Evolutionary conservation across 2,888 invertebrate genomes (phyloP).

Genomic region (Pherbina coryleti): DNA sequence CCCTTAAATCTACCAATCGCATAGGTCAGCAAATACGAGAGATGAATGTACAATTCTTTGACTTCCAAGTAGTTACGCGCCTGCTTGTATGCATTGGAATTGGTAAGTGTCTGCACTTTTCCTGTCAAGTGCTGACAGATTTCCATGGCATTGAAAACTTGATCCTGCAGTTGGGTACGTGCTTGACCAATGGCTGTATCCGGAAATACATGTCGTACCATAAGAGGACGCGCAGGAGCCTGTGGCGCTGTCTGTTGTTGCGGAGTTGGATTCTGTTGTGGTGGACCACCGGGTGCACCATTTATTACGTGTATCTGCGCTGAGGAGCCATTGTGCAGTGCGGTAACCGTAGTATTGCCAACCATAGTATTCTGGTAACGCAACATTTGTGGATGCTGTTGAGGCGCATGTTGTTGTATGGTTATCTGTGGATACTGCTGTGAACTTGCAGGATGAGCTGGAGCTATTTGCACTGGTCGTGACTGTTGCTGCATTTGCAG

Average conservation of each 20-base stretch:
- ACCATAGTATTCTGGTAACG: conserved; percentile 34
- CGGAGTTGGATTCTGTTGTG: conserved; percentile 37
- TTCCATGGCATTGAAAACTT: conserved; percentile 67
- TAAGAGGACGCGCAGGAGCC: conserved; percentile 47
- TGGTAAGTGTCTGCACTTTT: conserved; percentile 67
- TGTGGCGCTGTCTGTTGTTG: conserved; percentile 17
- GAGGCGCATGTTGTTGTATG: conserved; percentile 50
- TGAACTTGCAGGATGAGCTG: conserved; percentile 20
- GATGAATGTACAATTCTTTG: conserved; percentile 68
- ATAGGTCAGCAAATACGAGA: conserved; percentile 68
- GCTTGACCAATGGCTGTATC: conserved; percentile 63
- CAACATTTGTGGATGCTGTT: conserved; percentile 52
- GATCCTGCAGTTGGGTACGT: conserved; percentile 65
- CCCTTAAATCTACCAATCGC: conserved; percentile 68
- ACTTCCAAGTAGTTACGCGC: conserved; percentile 65
- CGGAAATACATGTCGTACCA: conserved; percentile 62
- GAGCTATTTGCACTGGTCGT: conserved; percentile 50
- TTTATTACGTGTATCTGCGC: conserved; percentile 50
- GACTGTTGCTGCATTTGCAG: conserved; percentile 42
- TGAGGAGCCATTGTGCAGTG: conserved; percentile 45
- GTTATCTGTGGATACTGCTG: conserved; percentile 45
- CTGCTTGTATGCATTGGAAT: conserved; percentile 68
- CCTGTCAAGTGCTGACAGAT: conserved; percentile 68
- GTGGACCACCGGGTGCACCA: conserved; percentile 40
- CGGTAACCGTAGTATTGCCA: conserved; percentile 37